Conservation (phyloP, 1,140 invertebrate genomes). For the Adelges cooleyi region DNA sequence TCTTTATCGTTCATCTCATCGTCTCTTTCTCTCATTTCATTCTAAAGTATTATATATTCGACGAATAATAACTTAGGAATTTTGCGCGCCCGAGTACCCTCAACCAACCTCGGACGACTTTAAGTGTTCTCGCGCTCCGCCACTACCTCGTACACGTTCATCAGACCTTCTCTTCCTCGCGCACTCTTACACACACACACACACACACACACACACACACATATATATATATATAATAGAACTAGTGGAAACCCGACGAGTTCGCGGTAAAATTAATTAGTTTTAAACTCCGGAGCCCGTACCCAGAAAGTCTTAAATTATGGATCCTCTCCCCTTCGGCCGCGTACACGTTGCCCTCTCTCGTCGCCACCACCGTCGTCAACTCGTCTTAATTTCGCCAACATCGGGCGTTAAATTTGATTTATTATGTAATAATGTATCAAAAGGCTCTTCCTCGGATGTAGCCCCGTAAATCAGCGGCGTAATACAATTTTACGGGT, state of each 20-base stretch:
- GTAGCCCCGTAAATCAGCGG: slow-evolving; percentile 23
- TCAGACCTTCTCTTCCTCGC: background rate
- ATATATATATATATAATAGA: background rate
- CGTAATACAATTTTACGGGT: slow-evolving; percentile 16
- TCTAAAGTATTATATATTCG: slow-evolving; percentile 25
- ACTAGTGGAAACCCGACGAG: slow-evolving; percentile 21
- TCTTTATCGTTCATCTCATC: background rate
- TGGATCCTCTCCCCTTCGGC: background rate
- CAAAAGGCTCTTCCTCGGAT: slow-evolving; percentile 3
- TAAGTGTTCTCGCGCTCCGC: background rate
- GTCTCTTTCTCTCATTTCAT: background rate
- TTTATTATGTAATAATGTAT: slow-evolving; percentile 28
- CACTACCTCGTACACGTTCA: background rate
- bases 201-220: background rate
- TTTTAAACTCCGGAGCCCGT: slow-evolving; percentile 21
- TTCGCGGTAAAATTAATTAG: slow-evolving; percentile 29
- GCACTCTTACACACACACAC: background rate
- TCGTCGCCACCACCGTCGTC: background rate
- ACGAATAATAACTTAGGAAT: slow-evolving; percentile 25
- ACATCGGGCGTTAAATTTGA: slow-evolving; percentile 27
- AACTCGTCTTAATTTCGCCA: slow-evolving; percentile 28
- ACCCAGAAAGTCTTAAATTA: slow-evolving; percentile 28
- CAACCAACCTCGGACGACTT: slow-evolving; percentile 24
- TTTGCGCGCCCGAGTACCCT: slow-evolving; percentile 1
- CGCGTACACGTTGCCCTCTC: background rate